These are phyloP conservation scores for Pachypanchax playfairii DNA, from an alignment of 2,113 vertebrate genomes.

Conservation along the genomic window DNA sequence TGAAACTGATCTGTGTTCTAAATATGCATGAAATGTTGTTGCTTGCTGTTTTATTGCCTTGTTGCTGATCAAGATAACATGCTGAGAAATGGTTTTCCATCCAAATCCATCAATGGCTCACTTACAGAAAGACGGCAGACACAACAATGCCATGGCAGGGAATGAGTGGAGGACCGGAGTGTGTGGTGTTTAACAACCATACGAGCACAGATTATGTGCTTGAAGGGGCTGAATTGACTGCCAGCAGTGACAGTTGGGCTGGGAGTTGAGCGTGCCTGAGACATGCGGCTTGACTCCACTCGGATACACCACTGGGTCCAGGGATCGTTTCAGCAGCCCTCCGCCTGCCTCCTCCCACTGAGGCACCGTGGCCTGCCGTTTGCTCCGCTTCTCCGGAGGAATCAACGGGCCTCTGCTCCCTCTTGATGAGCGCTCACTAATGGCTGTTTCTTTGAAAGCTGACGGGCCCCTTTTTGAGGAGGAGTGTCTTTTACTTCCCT, in stretches of 20 bases:
- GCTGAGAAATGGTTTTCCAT: conserved; percentile 50
- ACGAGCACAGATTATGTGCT: conserved; percentile 83
- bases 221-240: conserved; percentile 77
- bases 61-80: conserved; percentile 68
- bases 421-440: conserved; percentile 77
- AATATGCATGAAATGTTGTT: conserved; percentile 45
- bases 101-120: conserved; percentile 69
- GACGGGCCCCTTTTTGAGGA: conserved; percentile 74
- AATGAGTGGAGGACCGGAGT: conserved; percentile 66
- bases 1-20: conserved; percentile 19
- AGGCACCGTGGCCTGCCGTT: conserved; percentile 68
- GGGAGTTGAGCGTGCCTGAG: conserved; percentile 79
- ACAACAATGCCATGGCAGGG: conserved; percentile 67
- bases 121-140: conserved; percentile 59
- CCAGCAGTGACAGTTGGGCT: conserved; percentile 85
- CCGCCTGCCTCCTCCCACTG: conserved; percentile 54
- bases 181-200: conserved; percentile 78
- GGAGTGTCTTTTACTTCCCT: conserved; percentile 80
- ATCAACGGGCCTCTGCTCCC: conserved; percentile 55
- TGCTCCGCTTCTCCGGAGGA: conserved; percentile 67
- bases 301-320: conserved; percentile 77
- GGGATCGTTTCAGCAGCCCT: conserved; percentile 68
- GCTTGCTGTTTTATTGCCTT: conserved; percentile 41
- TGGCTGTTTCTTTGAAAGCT: conserved; percentile 79
- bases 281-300: conserved; percentile 71